Evolutionary conservation across 2,888 invertebrate genomes (phyloP).

Genomic region (Synanthedon myopaeformis): DNA sequence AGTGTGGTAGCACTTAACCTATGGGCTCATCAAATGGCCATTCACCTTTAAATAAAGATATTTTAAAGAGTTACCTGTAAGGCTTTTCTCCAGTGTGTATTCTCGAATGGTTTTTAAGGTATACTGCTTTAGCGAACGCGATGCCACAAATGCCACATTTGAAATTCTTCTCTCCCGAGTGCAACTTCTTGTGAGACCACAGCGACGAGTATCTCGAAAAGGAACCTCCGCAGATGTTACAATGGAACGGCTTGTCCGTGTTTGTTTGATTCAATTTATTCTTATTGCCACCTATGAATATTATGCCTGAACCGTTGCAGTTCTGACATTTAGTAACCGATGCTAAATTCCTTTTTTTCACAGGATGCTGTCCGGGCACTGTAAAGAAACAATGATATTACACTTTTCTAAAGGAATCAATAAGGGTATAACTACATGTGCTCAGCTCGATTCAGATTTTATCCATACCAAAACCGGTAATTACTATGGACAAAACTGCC

Average conservation of each 20-base stretch:
- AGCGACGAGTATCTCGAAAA: conserved; percentile 88
- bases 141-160: conserved; percentile 90
- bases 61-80: conserved; percentile 35
- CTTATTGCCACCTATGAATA: conserved; percentile 79
- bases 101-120: conserved; percentile 88
- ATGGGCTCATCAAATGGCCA: background rate
- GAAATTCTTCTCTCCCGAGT: conserved; percentile 86
- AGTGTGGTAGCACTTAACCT: no score
- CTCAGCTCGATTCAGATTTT: no score
- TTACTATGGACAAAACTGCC: no score
- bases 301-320: conserved; percentile 89
- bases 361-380: conserved; percentile 78
- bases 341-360: conserved; percentile 84
- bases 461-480: no score
- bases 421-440: no score
- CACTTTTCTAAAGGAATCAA: no score
- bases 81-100: conserved; percentile 83
- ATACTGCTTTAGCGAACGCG: conserved; percentile 91
- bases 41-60: background rate
- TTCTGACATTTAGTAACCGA: conserved; percentile 90
- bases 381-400: conserved; percentile 9
- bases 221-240: conserved; percentile 87
- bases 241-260: conserved; percentile 86
- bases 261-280: conserved; percentile 70
- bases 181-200: conserved; percentile 90